Evolutionary conservation across 2,888 invertebrate genomes (phyloP).

Genomic region (Macrosiphum euphorbiae): DNA sequence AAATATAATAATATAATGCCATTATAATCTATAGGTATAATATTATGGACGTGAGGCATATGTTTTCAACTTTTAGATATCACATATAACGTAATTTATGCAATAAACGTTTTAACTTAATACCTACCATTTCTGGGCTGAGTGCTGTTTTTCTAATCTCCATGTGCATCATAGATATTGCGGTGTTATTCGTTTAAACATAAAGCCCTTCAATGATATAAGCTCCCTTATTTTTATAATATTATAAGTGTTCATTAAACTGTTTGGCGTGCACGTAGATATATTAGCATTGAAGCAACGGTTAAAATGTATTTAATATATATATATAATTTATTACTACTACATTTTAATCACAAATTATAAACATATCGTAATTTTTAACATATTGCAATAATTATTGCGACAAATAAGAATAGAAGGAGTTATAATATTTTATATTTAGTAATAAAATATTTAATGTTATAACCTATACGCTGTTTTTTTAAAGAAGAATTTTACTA

Average conservation of each 20-base stretch:
- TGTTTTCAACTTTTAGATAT: not conserved
- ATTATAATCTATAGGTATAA: not conserved
- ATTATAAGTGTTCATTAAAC: not conserved
- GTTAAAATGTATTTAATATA: too few species aligned
- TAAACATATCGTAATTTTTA: not conserved
- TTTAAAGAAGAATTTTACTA: not conserved
- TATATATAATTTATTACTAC: not conserved
- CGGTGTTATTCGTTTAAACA: not conserved
- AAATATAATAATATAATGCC: not conserved
- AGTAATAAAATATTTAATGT: not conserved
- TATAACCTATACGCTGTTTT: not conserved
- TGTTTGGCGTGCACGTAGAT: not conserved
- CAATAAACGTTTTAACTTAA: slow-evolving; percentile 33
- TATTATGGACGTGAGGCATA: not conserved
- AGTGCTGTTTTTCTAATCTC: not conserved
- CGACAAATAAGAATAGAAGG: not conserved
- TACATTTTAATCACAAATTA: not conserved
- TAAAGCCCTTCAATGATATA: not conserved
- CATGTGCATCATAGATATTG: not conserved
- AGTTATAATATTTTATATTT: not conserved
- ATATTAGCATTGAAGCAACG: not conserved
- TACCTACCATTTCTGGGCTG: not conserved
- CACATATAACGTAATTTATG: slow-evolving; percentile 30
- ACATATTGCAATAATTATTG: not conserved
- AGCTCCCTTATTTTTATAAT: not conserved